phyloP scores from a whole-genome alignment of 2,888 invertebrate genomes.

The Hemistola chrysoprasaria region DNA sequence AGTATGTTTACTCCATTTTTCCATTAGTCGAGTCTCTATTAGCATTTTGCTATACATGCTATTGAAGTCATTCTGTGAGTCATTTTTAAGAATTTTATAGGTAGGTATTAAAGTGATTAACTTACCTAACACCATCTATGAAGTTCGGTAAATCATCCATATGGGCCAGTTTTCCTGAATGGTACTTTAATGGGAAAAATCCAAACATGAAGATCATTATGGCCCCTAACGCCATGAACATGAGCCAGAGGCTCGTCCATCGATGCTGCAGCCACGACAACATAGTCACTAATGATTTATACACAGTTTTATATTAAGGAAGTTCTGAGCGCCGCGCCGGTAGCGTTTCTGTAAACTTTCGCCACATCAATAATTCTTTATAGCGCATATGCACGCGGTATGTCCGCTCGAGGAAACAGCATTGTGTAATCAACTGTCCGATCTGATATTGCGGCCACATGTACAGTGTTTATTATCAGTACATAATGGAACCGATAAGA shows the following conservation, averaged over 20 bases:
- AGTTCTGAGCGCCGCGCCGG: constrained; percentile 12
- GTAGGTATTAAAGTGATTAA: constrained; percentile 1
- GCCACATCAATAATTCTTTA: constrained; percentile 31
- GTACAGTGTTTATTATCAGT: constrained; percentile 6
- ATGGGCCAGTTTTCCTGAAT: constrained; percentile 71
- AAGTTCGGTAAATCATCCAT: constrained; percentile 78
- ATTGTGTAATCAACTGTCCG: constrained; percentile 39
- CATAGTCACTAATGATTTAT: constrained; percentile 42
- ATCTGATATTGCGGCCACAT: constrained; percentile 5
- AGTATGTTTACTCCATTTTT: no score
- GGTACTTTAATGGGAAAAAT: constrained; percentile 83
- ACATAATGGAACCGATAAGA: constrained; percentile 3
- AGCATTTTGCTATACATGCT: no score
- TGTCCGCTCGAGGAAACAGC: constrained; percentile 31
- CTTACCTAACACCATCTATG: constrained; percentile 78
- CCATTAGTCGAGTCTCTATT: no score
- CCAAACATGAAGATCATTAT: constrained; percentile 81
- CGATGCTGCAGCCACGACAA: constrained; percentile 64
- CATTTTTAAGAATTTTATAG: no score
- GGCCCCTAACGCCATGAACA: constrained; percentile 58
- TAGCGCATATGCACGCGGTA: constrained; percentile 28
- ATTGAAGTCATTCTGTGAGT: no score
- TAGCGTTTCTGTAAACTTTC: constrained; percentile 32
- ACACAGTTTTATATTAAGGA: constrained; percentile 7
- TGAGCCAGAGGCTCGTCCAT: constrained; percentile 69